Base-by-base conservation (phyloP, 2,888 invertebrate species). In the Strigamia transsilvanica region DNA sequence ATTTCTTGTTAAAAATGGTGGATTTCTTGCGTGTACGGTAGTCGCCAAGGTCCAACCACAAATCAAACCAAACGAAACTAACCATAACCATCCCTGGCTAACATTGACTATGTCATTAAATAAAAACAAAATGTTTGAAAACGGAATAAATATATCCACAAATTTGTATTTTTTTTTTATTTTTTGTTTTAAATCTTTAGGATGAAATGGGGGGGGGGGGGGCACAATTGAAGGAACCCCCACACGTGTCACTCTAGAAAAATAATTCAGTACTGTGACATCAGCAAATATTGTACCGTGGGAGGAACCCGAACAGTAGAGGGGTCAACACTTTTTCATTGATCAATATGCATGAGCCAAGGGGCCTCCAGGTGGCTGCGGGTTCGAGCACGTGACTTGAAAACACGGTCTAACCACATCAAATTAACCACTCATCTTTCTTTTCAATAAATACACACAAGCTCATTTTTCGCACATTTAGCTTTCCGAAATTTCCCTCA, bases 261-360 rank as follows among this genome's bases (percentile, higher is more conserved):
- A 51, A 51, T 51, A 51, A 51, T 51, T 51, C 5, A 51, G 51
- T n/a, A n/a, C n/a, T 12, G 51, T 51, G 51, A 51, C 51, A 51
- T 51, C 51, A 51, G 51, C 51, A 51, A 51, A 51, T 9, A n/a
- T 51, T 3, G 51, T n/a, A 12, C n/a, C 51, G 51, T 51, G 51
- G 51, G 51, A 51, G 51, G 5, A 12, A 51, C 51, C 34, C 3
- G 51, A n/a, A 51, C 42, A 42, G 9, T 42, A 51, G 51, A n/a
- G 10, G 51, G 51, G 51, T 51, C 5, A 51, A 51, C 51, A n/a
- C 10, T 6, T 9, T 6, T 51, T 51, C 51, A 51, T 51, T 34
- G 34, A 34, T 34, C 7, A 34, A 34, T 34, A 34, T 34, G 34
- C 3, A 51, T 51, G 51, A 4, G 51, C 10, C 2, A n/a, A 9